Evolutionary conservation across 2,797 vertebrate genomes (phyloP), one percentile per base, ranked within the genome.

Genomic region (Gadopsis bispinosus): DNA sequence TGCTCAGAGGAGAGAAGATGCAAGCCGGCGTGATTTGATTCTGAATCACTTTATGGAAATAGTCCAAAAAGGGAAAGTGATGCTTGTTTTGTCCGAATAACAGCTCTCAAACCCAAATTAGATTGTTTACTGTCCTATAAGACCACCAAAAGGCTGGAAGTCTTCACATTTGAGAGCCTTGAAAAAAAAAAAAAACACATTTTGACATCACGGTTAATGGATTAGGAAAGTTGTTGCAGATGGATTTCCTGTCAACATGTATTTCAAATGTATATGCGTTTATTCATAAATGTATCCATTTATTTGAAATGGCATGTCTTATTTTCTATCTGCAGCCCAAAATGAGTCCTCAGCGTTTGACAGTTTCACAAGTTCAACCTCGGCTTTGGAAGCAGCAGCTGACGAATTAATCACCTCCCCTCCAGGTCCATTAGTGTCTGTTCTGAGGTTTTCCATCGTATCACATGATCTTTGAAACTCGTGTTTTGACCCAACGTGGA

Each of bases 1-100:
- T 72, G 70, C 50, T 86, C 26, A 91, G 69, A 87, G 65, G 19
- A 7, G 55, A 2, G 67, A 73, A 64, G 69, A 80, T 55, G 73
- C 68, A 68, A 4, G 7, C 9, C 8, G 3, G 55, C 7, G 6
- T 75, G 75, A 90, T 88, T 91, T 56, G n/a, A 87, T 83, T 84
- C 59, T 69, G 37, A 83, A 81, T 77, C 59, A 66, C 50, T 89
- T 70, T 69, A 79, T 35, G 59, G 31, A 81, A 70, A 80, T 17
- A 5, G 51, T 73, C 4, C 26, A 33, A 77, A 77, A 73, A 29
- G 11, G 22, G 45, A 55, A 51, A 33, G n/a, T 80, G 10, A 11
- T 39, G 37, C 8, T 39, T 39, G 37, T 39, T 39, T 39, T 39
- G 37, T 39, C 35, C 37, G 3, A 39, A 39, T 11, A 39, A 11